A percentile compares a stretch with the other conserved stretches of the same genome.
These are phyloP conservation scores for Carettochelys insculpta DNA, from an alignment of 2,113 vertebrate genomes.

Conservation along the genomic window DNA sequence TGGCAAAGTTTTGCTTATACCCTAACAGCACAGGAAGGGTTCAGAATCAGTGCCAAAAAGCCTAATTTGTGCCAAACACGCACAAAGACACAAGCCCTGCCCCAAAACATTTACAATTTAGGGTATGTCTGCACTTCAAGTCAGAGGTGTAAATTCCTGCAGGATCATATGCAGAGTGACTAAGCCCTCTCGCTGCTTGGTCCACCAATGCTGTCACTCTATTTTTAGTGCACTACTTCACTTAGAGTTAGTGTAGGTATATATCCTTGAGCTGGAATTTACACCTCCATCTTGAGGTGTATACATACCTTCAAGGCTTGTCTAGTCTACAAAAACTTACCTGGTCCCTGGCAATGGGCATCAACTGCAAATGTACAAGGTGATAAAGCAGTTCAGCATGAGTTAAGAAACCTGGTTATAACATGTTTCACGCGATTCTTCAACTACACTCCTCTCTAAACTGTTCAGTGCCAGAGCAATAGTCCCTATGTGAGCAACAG, in stretches of 20 bases:
- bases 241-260: neutral
- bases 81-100: neutral
- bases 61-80: neutral
- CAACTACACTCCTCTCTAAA: neutral
- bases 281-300: neutral
- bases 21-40: neutral
- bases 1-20: neutral
- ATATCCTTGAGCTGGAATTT: neutral
- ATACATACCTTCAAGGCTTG: neutral
- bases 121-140: rapidly evolving
- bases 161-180: neutral
- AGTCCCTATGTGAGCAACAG: neutral
- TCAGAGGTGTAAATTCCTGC: neutral
- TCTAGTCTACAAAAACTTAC: neutral
- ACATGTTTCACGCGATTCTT: neutral
- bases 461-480: neutral
- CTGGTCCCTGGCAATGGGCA: neutral
- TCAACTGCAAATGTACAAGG: neutral
- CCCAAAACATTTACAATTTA: neutral
- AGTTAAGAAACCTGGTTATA: neutral
- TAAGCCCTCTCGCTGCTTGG: neutral
- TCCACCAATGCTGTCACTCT: neutral
- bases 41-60: neutral
- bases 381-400: neutral
- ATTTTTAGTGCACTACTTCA: neutral